Percentiles rank a stretch among this genome's conserved stretches.
These are phyloP conservation scores for Lepidocolaptes lacrymiger DNA, from an alignment of 2,797 vertebrate genomes.

Conservation along the genomic window DNA sequence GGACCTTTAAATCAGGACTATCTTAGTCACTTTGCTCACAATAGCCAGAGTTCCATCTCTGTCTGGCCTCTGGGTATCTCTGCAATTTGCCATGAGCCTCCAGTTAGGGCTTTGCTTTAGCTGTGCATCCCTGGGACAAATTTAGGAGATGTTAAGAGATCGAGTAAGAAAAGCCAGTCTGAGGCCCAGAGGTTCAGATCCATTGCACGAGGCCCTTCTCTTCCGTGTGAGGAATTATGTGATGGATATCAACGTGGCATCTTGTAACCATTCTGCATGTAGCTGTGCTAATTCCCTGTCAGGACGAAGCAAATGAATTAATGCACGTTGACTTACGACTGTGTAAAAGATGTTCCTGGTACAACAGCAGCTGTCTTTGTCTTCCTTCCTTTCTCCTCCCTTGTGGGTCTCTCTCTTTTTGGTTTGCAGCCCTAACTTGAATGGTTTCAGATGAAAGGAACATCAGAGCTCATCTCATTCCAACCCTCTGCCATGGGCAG, in stretches of 20 bases:
- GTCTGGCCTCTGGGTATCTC: not conserved
- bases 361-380: not conserved
- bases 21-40: not conserved
- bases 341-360: not conserved
- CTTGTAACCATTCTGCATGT: not conserved
- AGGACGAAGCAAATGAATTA: not conserved
- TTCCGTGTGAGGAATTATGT: not conserved
- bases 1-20: not conserved
- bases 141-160: not conserved
- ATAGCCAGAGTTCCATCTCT: not conserved
- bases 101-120: not conserved
- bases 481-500: not conserved
- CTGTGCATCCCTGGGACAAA: not conserved
- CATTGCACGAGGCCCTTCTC: not conserved
- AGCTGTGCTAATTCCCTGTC: constrained; percentile 29
- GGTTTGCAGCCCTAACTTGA: not conserved
- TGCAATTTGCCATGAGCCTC: not conserved
- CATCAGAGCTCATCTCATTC: not conserved
- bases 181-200: not conserved
- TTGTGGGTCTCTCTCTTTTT: not conserved
- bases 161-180: not conserved
- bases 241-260: not conserved
- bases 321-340: not conserved
- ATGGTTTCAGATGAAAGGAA: not conserved
- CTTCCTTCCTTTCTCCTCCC: not conserved